Percentiles rank a stretch among this genome's conserved stretches.
These are phyloP conservation scores for Drosophila persimilis DNA, from an alignment of 1,140 invertebrate species.

Conservation along the genomic window DNA sequence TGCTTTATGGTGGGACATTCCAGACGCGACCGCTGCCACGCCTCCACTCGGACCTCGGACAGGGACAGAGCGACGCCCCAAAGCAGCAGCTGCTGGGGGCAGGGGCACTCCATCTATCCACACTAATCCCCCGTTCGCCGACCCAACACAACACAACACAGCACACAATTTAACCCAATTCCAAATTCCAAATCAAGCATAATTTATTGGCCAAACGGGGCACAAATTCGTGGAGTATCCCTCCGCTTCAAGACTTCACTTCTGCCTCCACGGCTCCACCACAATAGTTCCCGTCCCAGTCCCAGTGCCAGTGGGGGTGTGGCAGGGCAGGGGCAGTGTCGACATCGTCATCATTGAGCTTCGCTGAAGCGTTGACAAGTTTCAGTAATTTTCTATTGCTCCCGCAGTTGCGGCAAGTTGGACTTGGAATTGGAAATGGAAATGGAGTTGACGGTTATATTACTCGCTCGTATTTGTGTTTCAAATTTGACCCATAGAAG, in stretches of 20 bases:
- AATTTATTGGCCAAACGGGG: conserved; percentile 57
- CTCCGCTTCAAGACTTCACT: conserved; percentile 7
- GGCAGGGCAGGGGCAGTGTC: conserved; percentile 17
- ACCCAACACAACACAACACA: background rate
- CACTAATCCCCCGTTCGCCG: conserved; percentile 24
- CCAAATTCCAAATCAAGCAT: conserved; percentile 62
- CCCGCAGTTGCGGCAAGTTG: conserved; percentile 11
- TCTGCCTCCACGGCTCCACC: background rate
- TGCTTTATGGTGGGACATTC: conserved; percentile 6
- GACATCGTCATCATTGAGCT: conserved; percentile 50
- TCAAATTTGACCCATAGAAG: conserved; percentile 65
- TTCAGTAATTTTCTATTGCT: conserved; percentile 4
- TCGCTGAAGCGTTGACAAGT: conserved; percentile 59
- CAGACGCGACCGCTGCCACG: conserved; percentile 9
- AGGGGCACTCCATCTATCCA: background rate
- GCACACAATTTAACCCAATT: conserved; percentile 50
- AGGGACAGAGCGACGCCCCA: conserved; percentile 8
- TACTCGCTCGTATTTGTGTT: conserved; percentile 38
- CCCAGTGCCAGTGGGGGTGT: conserved; percentile 40
- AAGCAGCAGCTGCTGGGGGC: conserved; percentile 21
- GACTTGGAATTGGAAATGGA: conserved; percentile 17
- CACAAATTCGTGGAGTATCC: conserved; percentile 9
- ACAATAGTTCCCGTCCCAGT: background rate
- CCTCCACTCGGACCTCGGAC: conserved; percentile 2
- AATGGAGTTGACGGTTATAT: conserved; percentile 3